Evolutionary conservation across 2,113 vertebrate genomes (phyloP), one percentile per base, ranked within the genome.

Genomic region (Ammodytes marinus): DNA sequence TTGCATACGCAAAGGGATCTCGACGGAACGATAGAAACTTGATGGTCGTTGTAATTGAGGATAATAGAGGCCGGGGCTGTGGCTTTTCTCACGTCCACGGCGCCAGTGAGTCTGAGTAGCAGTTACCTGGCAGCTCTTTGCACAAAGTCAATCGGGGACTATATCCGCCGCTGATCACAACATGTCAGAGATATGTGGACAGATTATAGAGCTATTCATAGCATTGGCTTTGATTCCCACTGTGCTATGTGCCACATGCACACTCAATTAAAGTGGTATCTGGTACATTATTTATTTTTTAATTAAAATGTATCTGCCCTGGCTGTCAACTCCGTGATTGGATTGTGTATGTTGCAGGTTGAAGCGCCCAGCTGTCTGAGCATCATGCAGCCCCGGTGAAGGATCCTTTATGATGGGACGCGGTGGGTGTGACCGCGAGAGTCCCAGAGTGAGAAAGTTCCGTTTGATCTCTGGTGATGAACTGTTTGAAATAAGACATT

Each of bases 31-130:
- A 94, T 92, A 92, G 88, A 88, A 88, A 79, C 87, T 82, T 85
- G 88, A 94, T 93, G 82, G 92, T 65, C 50, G 83, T 79, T 90
- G 91, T 94, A 95, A 95, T 93, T 91, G 92, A 67, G 87, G 82
- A 83, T 94, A 95, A 94, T 94, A 78, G 91, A 91, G 91, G 89
- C 66, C 6, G 83, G 27, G 84, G 87, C 76, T 91, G 89, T 82
- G 86, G 55, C 42, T 92, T 92, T 94, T 95, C 90, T 87, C 94
- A 93, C 89, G 58, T 90, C 15, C 69, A 12, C 74, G 93, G 94
- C 91, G 94, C 93, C 95, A 80, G 8, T 14, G 42, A 85, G 95
- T 95, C 95, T 95, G 95, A 90, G 84, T 88, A 84, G 91, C 88
- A 91, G 83, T 27, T 68, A 87, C 65, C 57, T 86, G 92, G 42